Base-by-base conservation (phyloP, 2,888 invertebrate genomes). In the Ellobium chinense region DNA sequence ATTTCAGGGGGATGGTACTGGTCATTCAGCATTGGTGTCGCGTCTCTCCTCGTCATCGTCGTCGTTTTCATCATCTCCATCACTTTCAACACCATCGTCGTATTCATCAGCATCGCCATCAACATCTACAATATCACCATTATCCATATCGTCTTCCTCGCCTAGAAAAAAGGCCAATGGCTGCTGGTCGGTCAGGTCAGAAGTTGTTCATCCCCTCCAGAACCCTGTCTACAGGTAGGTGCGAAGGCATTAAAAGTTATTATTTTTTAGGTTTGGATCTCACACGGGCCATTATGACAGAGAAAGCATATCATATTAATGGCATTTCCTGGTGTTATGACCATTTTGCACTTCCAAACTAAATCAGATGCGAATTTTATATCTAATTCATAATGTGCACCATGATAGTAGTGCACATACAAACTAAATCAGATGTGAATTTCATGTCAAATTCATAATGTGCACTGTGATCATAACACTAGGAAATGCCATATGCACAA, bases 201-300 rank as follows among this genome's bases (percentile, higher is more conserved):
- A 69, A 9, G 39, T 72, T 27, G 46, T 74, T 21, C 63, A 66
- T 9, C 79, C 82, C 14, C 78, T 72, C n/a, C 74, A 82, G n/a
- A 70, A 83, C 54, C 78, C 74, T 24, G 80, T 85, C n/a, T 85
- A 83, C 58, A 83, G 78, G 85, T 85, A 69, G 80, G 80, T 81
- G 34, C 24, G 5, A n/a, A 12, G 18, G 18, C 46, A 12, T 46
- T 46, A n/a, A n/a, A n/a, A n/a, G n/a, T n/a, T n/a, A n/a, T n/a
- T n/a, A n/a, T n/a, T n/a, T n/a, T n/a, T n/a, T n/a, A n/a, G n/a
- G n/a, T n/a, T n/a, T n/a, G n/a, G n/a, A n/a, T n/a, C n/a, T n/a
- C n/a, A n/a, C n/a, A n/a, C n/a, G n/a, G n/a, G n/a, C n/a, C n/a
- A n/a, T n/a, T n/a, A n/a, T n/a, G n/a, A n/a, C n/a, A n/a, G n/a